Conservation (phyloP, 2,113 vertebrate species). For the Ariopsis seemanni region DNA sequence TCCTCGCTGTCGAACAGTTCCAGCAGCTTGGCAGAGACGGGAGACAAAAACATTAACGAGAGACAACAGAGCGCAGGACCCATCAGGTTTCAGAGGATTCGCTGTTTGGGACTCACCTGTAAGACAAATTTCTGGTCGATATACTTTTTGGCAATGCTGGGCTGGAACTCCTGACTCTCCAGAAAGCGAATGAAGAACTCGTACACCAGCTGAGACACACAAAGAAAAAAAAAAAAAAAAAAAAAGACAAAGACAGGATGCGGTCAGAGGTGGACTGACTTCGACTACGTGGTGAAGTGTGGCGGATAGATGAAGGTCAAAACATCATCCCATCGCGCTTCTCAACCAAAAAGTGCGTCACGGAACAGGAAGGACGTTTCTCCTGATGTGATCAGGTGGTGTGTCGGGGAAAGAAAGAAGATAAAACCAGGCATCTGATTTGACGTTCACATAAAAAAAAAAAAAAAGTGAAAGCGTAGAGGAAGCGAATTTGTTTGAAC, state of each 20-base stretch:
- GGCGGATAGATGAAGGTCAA: neutral
- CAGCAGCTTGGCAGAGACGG: conserved; percentile 80
- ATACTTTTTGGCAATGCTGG: conserved; percentile 99
- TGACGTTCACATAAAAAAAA: neutral
- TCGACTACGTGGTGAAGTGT: neutral
- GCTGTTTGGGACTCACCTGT: conserved; percentile 81
- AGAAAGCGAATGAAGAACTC: conserved; percentile 99
- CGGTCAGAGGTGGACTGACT: neutral
- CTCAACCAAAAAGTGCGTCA: neutral
- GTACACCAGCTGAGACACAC: conserved; percentile 88
- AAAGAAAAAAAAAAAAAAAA: neutral
- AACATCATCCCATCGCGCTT: conserved; percentile 2
- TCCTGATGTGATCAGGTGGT: too few species aligned
- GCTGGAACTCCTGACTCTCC: conserved; percentile 99
- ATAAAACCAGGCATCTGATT: neutral
- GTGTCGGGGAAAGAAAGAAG: neutral
- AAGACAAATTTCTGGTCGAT: conserved; percentile 99
- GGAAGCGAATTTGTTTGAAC: neutral
- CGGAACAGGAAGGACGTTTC: neutral
- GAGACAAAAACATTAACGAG: neutral
- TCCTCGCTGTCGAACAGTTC: conserved; percentile 99
- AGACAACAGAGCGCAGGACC: neutral
- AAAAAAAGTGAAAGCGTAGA: neutral
- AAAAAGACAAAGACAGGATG: neutral
- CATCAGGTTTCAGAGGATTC: neutral